phyloP scores from a whole-genome alignment of 2,113 vertebrate genomes.

The Nansenia antarctica region DNA sequence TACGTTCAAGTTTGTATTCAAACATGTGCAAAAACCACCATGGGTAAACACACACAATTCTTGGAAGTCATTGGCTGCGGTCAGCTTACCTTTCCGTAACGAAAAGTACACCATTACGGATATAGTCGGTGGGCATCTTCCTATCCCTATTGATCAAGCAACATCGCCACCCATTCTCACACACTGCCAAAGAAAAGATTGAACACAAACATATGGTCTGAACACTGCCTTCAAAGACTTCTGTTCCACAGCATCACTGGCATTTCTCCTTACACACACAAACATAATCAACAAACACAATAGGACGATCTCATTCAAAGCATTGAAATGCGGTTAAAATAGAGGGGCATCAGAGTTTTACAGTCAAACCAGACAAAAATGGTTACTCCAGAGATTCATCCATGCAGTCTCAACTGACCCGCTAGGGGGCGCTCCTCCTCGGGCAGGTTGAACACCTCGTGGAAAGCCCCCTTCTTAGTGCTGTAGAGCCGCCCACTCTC shows the following conservation, averaged over 20 bases:
- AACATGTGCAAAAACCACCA: too few species aligned
- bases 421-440: conserved; percentile 92
- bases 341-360: background rate
- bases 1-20: too few species aligned
- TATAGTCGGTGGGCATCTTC: conserved; percentile 96
- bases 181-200: conserved; percentile 69
- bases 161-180: conserved; percentile 95
- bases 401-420: conserved; percentile 66
- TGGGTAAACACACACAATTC: too few species aligned
- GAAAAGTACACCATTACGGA: conserved; percentile 92
- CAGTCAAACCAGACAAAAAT: background rate
- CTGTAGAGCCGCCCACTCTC: conserved; percentile 83
- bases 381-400: background rate
- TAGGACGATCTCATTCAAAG: background rate
- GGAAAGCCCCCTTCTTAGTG: conserved; percentile 90
- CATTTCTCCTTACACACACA: background rate
- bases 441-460: conserved; percentile 90
- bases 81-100: conserved; percentile 94
- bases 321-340: background rate
- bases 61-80: background rate
- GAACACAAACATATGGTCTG: background rate
- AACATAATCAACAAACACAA: background rate
- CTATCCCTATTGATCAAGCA: conserved; percentile 95
- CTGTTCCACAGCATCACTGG: background rate
- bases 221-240: background rate